Percentiles rank a stretch among this genome's conserved stretches.
phyloP scores from a whole-genome alignment of 2,797 vertebrate genomes.

The Gymnoscopelus braueri region DNA sequence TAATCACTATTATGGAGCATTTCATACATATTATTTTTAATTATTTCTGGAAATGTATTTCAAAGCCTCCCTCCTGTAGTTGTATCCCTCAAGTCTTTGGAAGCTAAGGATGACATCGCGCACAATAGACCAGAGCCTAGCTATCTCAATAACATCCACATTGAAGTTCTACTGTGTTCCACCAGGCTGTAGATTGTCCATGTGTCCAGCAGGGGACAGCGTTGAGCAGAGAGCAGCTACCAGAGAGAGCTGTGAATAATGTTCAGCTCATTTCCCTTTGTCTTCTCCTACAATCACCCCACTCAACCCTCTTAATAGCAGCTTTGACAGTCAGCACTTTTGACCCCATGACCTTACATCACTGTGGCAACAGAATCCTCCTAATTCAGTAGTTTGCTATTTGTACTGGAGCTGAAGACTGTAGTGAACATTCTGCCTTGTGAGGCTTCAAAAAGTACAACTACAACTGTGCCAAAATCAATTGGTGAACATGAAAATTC shows the following conservation, averaged over 20 bases:
- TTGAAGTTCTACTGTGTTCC: not conserved
- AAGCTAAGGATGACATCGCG: not conserved
- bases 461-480: constrained; percentile 36
- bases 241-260: not conserved
- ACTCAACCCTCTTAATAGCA: constrained; percentile 46
- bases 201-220: constrained; percentile 57
- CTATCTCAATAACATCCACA: not conserved
- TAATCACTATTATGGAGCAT: too few relatives aligned
- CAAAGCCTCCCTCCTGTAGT: too few relatives aligned
- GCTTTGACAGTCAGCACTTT: constrained; percentile 62
- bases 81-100: too few relatives aligned
- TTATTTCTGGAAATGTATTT: too few relatives aligned
- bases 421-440: constrained; percentile 58
- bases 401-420: constrained; percentile 31
- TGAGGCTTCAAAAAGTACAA: constrained; percentile 23
- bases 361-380: constrained; percentile 48
- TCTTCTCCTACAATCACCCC: constrained; percentile 45
- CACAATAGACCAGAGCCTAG: not conserved
- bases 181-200: constrained; percentile 14
- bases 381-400: constrained; percentile 39
- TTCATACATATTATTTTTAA: too few relatives aligned
- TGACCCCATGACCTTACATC: constrained; percentile 24
- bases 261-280: constrained; percentile 54
- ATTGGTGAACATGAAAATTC: too few relatives aligned
- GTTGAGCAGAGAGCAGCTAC: not conserved